Percentiles rank a stretch among this genome's conserved stretches.
Evolutionary conservation across 2,113 vertebrate species (phyloP).

Genomic region (Odobenus rosmarus): DNA sequence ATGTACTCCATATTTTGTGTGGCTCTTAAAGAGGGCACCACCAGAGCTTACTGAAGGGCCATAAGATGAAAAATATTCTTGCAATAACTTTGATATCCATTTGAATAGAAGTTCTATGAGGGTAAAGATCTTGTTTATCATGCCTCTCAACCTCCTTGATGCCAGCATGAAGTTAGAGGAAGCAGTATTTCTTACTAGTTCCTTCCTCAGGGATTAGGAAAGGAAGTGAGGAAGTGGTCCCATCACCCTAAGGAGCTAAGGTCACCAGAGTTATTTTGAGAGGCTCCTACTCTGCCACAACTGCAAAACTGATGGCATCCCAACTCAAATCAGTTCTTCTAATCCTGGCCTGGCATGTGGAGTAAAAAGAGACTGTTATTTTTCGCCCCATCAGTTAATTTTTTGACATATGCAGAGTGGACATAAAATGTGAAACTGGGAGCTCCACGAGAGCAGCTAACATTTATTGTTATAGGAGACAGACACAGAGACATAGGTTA

Average conservation of each 20-base stretch:
- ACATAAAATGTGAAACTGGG: neutral
- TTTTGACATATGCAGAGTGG: slow-evolving; percentile 17
- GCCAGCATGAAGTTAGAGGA: neutral
- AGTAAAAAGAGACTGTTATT: neutral
- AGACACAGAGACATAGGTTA: neutral
- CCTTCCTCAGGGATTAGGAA: neutral
- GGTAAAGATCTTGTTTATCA: neutral
- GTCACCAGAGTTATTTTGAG: neutral
- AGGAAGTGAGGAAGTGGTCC: neutral
- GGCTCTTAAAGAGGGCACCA: neutral
- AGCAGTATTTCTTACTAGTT: neutral
- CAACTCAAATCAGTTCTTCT: neutral
- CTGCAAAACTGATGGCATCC: neutral
- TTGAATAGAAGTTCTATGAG: neutral
- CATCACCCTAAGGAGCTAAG: neutral
- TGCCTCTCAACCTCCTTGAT: neutral
- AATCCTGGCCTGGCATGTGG: neutral
- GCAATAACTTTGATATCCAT: neutral
- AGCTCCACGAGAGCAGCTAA: neutral
- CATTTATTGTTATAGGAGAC: neutral
- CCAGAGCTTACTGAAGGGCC: neutral
- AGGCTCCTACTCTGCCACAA: neutral
- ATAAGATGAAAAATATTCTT: neutral
- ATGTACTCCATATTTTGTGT: neutral
- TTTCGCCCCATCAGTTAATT: neutral